Percentiles rank a stretch among this genome's conserved stretches.
phyloP scores from a whole-genome alignment of 1,140 invertebrate species.

The Pseudomyrmex gracilis region DNA sequence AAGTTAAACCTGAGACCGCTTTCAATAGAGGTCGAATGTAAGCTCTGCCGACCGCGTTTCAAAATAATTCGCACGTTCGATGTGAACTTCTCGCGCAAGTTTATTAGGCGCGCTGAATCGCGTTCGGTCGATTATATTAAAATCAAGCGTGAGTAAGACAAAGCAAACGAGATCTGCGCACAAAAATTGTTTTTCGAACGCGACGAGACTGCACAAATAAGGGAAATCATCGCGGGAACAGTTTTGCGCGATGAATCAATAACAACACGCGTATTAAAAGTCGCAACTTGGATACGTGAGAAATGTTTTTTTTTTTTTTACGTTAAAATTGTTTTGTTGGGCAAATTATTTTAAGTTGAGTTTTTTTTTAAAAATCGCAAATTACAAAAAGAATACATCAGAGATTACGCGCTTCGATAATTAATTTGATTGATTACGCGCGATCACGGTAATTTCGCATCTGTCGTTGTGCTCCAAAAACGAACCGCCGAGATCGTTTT shows the following conservation, averaged over 20 bases:
- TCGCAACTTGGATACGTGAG: too few species aligned
- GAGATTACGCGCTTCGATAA: neutral
- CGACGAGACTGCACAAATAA: neutral
- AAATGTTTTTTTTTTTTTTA: neutral
- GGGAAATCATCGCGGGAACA: neutral
- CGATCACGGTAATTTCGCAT: slow-evolving; percentile 23
- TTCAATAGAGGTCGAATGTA: neutral
- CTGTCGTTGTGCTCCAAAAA: neutral
- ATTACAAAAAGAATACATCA: neutral
- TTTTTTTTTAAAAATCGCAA: neutral
- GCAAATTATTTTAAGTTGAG: neutral
- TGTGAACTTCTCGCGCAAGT: neutral
- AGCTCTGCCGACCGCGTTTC: neutral
- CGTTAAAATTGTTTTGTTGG: neutral
- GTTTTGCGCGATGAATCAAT: too few species aligned
- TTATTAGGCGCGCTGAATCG: slow-evolving; percentile 26
- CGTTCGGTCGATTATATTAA: neutral
- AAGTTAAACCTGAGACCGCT: too few species aligned
- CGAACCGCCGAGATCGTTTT: neutral
- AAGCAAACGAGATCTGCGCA: neutral
- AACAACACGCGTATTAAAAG: too few species aligned
- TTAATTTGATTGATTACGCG: slow-evolving; percentile 4
- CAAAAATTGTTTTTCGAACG: neutral
- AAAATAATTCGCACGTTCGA: slow-evolving; percentile 4
- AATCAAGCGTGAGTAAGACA: neutral